These are phyloP conservation scores for Pelusios castaneus DNA, from an alignment of 2,113 vertebrate species.

Conservation along the genomic window DNA sequence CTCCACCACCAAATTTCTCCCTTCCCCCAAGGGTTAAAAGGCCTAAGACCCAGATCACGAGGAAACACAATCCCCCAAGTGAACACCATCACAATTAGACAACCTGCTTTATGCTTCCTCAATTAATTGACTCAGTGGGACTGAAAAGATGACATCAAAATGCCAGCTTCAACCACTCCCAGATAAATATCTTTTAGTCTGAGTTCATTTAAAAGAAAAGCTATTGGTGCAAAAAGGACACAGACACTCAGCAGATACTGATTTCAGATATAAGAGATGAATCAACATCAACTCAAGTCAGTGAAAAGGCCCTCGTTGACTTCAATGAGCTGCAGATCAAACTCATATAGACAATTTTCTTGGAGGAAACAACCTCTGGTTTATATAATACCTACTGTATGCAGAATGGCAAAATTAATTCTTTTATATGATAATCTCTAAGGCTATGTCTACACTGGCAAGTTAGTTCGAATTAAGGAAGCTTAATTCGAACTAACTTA, in stretches of 20 bases:
- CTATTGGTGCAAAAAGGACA: not conserved
- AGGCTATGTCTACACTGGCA: too few relatives aligned
- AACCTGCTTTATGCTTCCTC: not conserved
- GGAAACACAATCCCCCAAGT: too few relatives aligned
- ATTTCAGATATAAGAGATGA: not conserved
- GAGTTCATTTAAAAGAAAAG: not conserved
- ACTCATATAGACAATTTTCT: not conserved
- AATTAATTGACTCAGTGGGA: not conserved
- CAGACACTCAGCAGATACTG: not conserved
- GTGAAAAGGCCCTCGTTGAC: not conserved
- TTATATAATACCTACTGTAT: not conserved
- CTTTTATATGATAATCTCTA: not conserved
- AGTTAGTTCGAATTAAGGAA: too few relatives aligned
- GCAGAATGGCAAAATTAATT: not conserved
- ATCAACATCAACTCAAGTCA: not conserved
- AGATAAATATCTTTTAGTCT: not conserved
- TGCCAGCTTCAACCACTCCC: rapidly evolving
- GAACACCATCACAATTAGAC: not conserved
- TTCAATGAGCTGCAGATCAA: not conserved
- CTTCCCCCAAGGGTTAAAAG: too few relatives aligned
- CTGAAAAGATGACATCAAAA: not conserved
- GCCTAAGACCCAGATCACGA: too few relatives aligned
- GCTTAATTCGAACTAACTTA: too few relatives aligned
- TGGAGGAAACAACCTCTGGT: not conserved
- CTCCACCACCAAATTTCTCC: too few relatives aligned